Evolutionary conservation across 2,797 vertebrate genomes (phyloP), one percentile per base, ranked within the genome.

Genomic region (Picus viridis): DNA sequence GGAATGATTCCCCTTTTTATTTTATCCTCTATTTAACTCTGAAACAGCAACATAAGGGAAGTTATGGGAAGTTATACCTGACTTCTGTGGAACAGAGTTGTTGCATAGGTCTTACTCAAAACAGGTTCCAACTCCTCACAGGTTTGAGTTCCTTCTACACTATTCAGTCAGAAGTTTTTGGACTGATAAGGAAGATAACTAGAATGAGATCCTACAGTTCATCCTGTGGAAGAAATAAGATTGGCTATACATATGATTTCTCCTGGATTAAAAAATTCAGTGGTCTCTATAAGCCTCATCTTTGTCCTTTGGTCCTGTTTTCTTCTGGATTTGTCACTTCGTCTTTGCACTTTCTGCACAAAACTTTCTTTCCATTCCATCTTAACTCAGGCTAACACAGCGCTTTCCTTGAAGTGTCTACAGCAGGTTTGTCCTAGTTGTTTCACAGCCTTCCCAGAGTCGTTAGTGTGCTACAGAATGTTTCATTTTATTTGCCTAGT

Each of bases 211-310:
- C 69, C 36, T 69, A n/a, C n/a, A 58, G 13, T 57, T 16, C 51
- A 12, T 30, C 7, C 20, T 6, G 10, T 32, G n/a, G 49, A 71
- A 79, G 45, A 82, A 88, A 76, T 30, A 10, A 64, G n/a, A n/a
- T n/a, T 29, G 16, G 3, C 18, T 64, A 10, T 17, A 17, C 2
- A 14, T 41, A 53, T 10, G 2, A 64, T 54, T 88, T 92, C n/a
- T 87, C 34, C 29, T 62, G 5, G 3, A 53, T 26, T 58, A 19
- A 26, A 68, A 65, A 1, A 0, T 24, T 24, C 6, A 74, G 0
- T 27, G 8, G 1, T 45, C 30, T 83, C 30, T 29, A 14, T n/a
- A 36, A 80, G 12, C 32, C 4, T 83, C 3, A 7, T 64, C 22
- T 2, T 54, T 89, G 5, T 27, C 22, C 41, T 56, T 63, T 69